phyloP scores from a whole-genome alignment of 2,888 invertebrate species.

The Meiosimyza decipiens region DNA sequence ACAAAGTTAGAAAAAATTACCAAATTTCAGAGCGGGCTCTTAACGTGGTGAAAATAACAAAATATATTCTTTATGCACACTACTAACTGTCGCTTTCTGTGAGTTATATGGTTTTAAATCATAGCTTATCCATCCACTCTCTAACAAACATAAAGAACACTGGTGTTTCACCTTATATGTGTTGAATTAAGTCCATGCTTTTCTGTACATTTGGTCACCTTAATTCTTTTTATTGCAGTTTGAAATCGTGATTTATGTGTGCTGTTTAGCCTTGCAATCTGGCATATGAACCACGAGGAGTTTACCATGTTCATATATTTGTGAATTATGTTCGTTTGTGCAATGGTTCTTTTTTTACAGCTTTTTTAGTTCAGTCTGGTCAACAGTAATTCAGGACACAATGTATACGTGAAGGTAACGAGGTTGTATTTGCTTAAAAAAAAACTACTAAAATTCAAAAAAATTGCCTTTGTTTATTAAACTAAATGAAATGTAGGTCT shows the following conservation, averaged over 20 bases:
- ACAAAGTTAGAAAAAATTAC: too few relatives aligned
- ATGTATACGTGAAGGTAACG: conserved; percentile 11
- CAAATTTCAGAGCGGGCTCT: too few relatives aligned
- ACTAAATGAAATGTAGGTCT: too few relatives aligned
- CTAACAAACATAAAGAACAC: not conserved
- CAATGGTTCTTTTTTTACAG: not conserved
- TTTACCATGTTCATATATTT: not conserved
- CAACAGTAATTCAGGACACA: conserved; percentile 5
- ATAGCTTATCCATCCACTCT: too few relatives aligned
- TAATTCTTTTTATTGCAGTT: not conserved
- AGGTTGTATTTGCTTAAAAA: not conserved
- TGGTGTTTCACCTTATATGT: too few relatives aligned
- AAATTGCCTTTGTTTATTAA: too few relatives aligned
- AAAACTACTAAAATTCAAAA: too few relatives aligned
- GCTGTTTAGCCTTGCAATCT: conserved; percentile 7
- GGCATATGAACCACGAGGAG: not conserved
- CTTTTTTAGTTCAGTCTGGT: not conserved
- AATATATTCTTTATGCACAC: too few relatives aligned
- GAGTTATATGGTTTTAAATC: too few relatives aligned
- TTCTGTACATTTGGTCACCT: conserved; percentile 1
- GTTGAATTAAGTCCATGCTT: not conserved
- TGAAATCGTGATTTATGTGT: conserved; percentile 7
- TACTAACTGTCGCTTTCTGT: too few relatives aligned
- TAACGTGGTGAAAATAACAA: too few relatives aligned
- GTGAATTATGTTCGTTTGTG: not conserved